These are phyloP conservation scores for Trichosurus vulpecula DNA, from an alignment of 2,797 vertebrate species.

Conservation along the genomic window DNA sequence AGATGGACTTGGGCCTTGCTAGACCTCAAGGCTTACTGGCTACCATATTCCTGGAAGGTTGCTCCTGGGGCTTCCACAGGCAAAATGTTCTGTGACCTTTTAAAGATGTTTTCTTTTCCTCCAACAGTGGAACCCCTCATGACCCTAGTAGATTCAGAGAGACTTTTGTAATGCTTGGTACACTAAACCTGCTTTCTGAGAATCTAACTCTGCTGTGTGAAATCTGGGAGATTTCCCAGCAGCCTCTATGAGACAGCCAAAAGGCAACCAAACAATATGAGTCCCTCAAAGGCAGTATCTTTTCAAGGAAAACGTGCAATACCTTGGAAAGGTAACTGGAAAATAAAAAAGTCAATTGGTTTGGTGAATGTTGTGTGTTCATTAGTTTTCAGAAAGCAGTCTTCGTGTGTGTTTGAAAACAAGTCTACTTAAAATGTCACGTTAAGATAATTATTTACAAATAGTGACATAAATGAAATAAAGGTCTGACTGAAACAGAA, in stretches of 20 bases:
- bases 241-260: neutral
- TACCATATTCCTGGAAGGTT: slow-evolving; percentile 12
- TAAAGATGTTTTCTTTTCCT: slow-evolving; percentile 14
- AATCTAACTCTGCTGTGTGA: slow-evolving; percentile 22
- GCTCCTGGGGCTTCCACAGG: neutral
- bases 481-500: slow-evolving; percentile 73
- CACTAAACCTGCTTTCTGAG: slow-evolving; percentile 29
- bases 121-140: neutral
- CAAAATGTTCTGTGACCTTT: slow-evolving; percentile 64
- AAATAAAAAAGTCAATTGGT: slow-evolving; percentile 62
- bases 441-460: slow-evolving; percentile 83
- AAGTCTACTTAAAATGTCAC: slow-evolving; percentile 80
- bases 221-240: neutral
- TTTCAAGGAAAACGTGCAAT: neutral
- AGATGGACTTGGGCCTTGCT: neutral
- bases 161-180: neutral
- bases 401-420: slow-evolving; percentile 75
- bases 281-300: neutral
- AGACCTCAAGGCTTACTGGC: slow-evolving; percentile 25
- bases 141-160: slow-evolving; percentile 12
- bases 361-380: slow-evolving; percentile 53
- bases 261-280: neutral
- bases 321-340: slow-evolving; percentile 57
- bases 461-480: slow-evolving; percentile 77
- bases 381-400: slow-evolving; percentile 64